phyloP scores from a whole-genome alignment of 2,888 invertebrate genomes.

The Unio pictorum region DNA sequence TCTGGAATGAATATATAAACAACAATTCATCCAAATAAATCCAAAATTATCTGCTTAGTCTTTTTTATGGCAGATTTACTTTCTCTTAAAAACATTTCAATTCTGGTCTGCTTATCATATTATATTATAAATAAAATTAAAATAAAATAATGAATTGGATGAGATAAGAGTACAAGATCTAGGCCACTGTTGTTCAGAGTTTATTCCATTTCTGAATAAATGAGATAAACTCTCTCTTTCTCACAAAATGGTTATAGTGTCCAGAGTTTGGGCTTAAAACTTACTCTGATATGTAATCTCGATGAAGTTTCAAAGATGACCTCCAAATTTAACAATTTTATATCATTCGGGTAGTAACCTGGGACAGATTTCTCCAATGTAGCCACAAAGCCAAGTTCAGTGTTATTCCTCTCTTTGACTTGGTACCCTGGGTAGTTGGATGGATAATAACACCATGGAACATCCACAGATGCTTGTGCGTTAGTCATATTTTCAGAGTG shows the following conservation, averaged over 20 bases:
- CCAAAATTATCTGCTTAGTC: too few relatives aligned
- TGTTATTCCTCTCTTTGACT: constrained; percentile 17
- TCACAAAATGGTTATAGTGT: background rate
- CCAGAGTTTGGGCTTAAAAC: background rate
- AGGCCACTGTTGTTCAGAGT: too few relatives aligned
- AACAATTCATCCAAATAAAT: too few relatives aligned
- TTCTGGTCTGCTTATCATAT: too few relatives aligned
- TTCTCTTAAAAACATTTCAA: too few relatives aligned
- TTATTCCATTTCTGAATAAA: too few relatives aligned
- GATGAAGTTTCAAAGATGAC: constrained; percentile 41
- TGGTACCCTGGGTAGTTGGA: constrained; percentile 37
- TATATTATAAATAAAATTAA: too few relatives aligned
- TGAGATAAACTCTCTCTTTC: too few relatives aligned
- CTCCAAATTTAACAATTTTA: constrained; percentile 38
- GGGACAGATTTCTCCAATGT: constrained; percentile 25
- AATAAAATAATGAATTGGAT: too few relatives aligned
- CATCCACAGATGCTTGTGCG: constrained; percentile 25
- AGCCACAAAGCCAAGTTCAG: constrained; percentile 27
- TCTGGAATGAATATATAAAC: too few relatives aligned
- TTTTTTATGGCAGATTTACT: too few relatives aligned
- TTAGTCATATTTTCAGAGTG: background rate
- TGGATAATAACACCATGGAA: constrained; percentile 54
- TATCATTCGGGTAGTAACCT: constrained; percentile 42
- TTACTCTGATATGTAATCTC: constrained; percentile 52
- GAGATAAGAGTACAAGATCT: too few relatives aligned